Conservation (phyloP, 2,888 invertebrate genomes). For the Macrophya annulata region DNA sequence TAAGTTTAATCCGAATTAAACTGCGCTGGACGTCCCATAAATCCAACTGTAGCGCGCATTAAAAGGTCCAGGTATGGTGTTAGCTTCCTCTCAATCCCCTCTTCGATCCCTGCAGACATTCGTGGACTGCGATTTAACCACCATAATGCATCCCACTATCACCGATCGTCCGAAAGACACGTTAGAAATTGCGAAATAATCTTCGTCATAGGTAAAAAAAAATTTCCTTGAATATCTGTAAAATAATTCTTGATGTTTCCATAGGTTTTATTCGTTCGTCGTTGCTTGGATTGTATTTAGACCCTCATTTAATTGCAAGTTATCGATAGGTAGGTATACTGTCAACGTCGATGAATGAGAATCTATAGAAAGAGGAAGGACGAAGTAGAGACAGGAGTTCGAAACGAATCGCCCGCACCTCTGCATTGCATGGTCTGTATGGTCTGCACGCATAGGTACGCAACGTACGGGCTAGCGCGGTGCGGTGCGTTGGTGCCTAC, state of each 20-base stretch:
- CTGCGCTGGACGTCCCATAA: constrained; percentile 74
- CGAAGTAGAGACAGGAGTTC: not conserved
- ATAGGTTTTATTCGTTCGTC: not conserved
- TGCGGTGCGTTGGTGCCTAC: not conserved
- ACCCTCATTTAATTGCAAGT: not conserved
- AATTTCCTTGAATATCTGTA: not conserved
- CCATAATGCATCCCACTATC: not conserved
- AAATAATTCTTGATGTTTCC: not conserved
- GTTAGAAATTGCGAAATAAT: not conserved
- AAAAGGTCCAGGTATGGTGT: constrained; percentile 64
- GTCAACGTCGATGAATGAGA: not conserved
- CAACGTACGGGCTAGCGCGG: not conserved
- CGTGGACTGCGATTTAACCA: not conserved
- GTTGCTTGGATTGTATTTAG: not conserved
- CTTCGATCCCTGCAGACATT: not conserved
- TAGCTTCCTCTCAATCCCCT: not conserved
- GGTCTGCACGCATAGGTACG: constrained; percentile 22
- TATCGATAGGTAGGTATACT: not conserved
- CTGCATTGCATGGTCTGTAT: not conserved
- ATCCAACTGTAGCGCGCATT: constrained; percentile 70
- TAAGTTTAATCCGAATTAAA: constrained; percentile 76
- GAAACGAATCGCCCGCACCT: constrained; percentile 24
- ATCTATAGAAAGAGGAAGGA: not conserved
- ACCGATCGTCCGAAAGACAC: not conserved
- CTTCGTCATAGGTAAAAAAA: not conserved